A percentile compares a stretch with the other conserved stretches of the same genome.
Conservation (phyloP, 2,113 vertebrate genomes). For the Amia ocellicauda region DNA sequence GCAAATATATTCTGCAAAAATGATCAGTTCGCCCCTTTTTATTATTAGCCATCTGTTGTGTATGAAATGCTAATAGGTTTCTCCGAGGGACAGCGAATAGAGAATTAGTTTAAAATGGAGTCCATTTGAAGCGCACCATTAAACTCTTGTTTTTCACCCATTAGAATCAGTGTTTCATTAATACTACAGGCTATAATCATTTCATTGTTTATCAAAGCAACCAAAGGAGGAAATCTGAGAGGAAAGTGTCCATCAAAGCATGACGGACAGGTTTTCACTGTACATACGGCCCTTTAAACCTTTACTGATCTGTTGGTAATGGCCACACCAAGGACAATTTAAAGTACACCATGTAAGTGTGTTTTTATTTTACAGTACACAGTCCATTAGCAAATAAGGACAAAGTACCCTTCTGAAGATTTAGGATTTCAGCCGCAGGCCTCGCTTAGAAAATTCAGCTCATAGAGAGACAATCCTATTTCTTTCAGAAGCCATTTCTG, state of each 20-base stretch:
- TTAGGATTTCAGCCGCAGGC: no score
- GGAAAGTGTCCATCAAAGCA: neutral
- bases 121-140: conserved; percentile 2
- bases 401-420: no score
- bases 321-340: no score
- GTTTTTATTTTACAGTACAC: no score
- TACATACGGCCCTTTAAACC: no score
- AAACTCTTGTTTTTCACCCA: neutral
- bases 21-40: neutral
- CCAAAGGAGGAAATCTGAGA: neutral
- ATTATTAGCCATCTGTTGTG: conserved; percentile 2
- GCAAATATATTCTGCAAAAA: neutral
- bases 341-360: no score
- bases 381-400: no score
- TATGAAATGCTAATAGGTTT: conserved; percentile 2
- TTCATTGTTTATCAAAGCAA: neutral
- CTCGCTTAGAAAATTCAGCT: no score
- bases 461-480: no score
- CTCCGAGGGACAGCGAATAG: neutral
- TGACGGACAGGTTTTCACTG: neutral
- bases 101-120: neutral
- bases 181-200: conserved; percentile 4
- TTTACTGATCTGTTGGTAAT: no score
- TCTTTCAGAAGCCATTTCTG: no score
- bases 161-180: neutral